Base-by-base conservation (phyloP, 2,797 vertebrate species). In the Hybognathus amarus region DNA sequence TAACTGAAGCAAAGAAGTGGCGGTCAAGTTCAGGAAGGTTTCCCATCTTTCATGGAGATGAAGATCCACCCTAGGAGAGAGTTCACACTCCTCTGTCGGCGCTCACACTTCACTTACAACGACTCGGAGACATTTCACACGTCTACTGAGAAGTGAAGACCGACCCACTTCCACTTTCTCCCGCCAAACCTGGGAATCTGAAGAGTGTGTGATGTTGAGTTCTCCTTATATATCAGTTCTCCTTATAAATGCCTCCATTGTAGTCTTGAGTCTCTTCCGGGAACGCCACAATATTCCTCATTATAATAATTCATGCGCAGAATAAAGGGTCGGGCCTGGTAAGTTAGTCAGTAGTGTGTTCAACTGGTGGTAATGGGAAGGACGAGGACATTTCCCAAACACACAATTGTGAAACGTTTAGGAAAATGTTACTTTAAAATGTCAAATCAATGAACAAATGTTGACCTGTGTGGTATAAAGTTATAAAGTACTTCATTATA, bases 41-140 rank as follows among this genome's bases (percentile, higher is more conserved):
- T 63, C 54, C 74, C 38, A 22, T 82, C 52, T 79, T 89, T 89
- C 71, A 87, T 22, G 36, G 40, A 78, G 8, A 20, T 36, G 82
- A 87, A 84, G 86, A 74, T 71, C 82, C 70, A 56, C 13, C 70
- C 75, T 20, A 68, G 75, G 87, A 87, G 82, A 88, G 87, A 89
- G 84, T 91, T 94, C 88, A 85, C 92, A 92, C 89, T 85, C 80
- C 63, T 87, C 84, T 61, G 84, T 86, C 83, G 85, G 75, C 63
- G 67, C 82, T 84, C 87, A 76, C 87, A 88, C 83, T 2, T 56
- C 88, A 88, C 87, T 91, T 91, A 87, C 88, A 91, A 82, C 83
- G 69, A 73, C 85, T 85, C 74, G 42, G 85, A 94, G 91, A 90
- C 90, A 93, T 93, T 92, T 94, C 88, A 90, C 91, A 90, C 82